These are phyloP conservation scores for Cydia strobilella DNA, from an alignment of 1,140 invertebrate species.

Conservation along the genomic window DNA sequence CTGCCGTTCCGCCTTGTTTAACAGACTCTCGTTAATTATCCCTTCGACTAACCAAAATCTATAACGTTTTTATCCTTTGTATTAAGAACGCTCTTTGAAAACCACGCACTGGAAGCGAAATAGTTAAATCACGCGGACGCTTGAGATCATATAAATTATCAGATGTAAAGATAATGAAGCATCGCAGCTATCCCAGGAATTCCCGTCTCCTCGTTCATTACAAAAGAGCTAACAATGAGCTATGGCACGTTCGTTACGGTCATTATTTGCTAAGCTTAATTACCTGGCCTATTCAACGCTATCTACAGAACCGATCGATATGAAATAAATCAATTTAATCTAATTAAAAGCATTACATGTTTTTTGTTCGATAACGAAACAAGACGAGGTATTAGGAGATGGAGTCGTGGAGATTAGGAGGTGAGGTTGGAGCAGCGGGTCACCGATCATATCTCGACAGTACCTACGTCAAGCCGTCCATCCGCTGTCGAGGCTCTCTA, in stretches of 20 bases:
- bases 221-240: slow-evolving; percentile 47
- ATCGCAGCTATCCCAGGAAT: slow-evolving; percentile 33
- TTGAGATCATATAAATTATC: slow-evolving; percentile 32
- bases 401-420: slow-evolving; percentile 72
- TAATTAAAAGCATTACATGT: slow-evolving; percentile 80
- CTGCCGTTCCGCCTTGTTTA: slow-evolving; percentile 56
- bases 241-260: slow-evolving; percentile 56
- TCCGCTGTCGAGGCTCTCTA: slow-evolving; percentile 63
- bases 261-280: slow-evolving; percentile 76
- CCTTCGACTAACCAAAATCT: slow-evolving; percentile 39
- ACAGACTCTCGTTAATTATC: slow-evolving; percentile 64
- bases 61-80: slow-evolving; percentile 33
- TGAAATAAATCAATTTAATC: slow-evolving; percentile 79
- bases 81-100: slow-evolving; percentile 23
- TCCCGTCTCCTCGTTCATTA: slow-evolving; percentile 29
- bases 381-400: slow-evolving; percentile 76
- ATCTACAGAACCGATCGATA: slow-evolving; percentile 65
- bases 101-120: slow-evolving; percentile 19
- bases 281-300: slow-evolving; percentile 58
- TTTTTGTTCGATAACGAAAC: slow-evolving; percentile 75
- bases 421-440: slow-evolving; percentile 67
- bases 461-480: slow-evolving; percentile 70
- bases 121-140: slow-evolving; percentile 30
- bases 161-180: slow-evolving; percentile 37
- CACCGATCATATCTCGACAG: slow-evolving; percentile 70